phyloP scores from a whole-genome alignment of 2,113 vertebrate species.

The Nerophis lumbriciformis region DNA sequence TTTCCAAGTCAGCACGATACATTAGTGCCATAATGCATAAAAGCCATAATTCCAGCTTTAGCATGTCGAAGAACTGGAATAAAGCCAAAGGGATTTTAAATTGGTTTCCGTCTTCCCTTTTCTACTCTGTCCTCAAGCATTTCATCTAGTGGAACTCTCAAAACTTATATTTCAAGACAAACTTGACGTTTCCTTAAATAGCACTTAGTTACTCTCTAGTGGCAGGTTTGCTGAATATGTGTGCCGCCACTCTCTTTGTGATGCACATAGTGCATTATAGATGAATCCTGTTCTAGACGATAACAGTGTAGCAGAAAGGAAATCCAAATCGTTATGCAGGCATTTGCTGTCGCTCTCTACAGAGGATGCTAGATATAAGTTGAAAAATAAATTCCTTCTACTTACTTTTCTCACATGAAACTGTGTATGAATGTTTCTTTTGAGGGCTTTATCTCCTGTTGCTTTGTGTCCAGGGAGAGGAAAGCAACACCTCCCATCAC shows the following conservation, averaged over 20 bases:
- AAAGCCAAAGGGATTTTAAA: conserved; percentile 40
- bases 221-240: conserved; percentile 61
- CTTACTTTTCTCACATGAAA: conserved; percentile 20
- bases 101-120: conserved; percentile 35
- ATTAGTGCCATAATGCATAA: conserved; percentile 10
- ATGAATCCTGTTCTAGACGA: conserved; percentile 67
- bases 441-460: neutral
- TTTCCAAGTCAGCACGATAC: conserved; percentile 16
- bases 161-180: conserved; percentile 63
- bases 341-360: conserved; percentile 52
- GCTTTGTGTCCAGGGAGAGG: conserved; percentile 75
- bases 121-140: conserved; percentile 31
- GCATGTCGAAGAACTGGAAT: conserved; percentile 37
- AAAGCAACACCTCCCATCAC: conserved; percentile 46
- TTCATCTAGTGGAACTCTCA: conserved; percentile 52
- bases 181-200: conserved; percentile 65
- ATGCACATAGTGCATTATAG: conserved; percentile 64
- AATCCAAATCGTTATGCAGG: conserved; percentile 55
- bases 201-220: conserved; percentile 67
- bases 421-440: conserved; percentile 17
- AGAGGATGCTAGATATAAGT: conserved; percentile 43
- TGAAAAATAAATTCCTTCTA: conserved; percentile 36
- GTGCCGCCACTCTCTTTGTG: conserved; percentile 62
- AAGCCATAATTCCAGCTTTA: conserved; percentile 27
- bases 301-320: conserved; percentile 58